phyloP scores from a whole-genome alignment of 23 tunicate species.

The Diplosoma virens region DNA sequence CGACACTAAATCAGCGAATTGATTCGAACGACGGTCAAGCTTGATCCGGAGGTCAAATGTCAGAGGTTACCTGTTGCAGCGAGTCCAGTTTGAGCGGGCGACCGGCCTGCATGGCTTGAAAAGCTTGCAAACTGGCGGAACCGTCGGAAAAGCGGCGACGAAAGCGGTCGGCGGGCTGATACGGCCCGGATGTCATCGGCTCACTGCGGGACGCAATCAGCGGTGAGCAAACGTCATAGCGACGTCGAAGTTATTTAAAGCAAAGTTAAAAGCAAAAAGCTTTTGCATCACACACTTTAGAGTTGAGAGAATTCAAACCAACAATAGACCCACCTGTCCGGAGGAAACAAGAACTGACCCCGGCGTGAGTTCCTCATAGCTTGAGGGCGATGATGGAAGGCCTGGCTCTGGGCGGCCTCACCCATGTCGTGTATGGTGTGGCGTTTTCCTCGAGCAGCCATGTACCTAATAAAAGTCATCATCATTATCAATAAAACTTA shows the following conservation, averaged over 20 bases:
- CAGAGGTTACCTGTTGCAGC: constrained; percentile 52
- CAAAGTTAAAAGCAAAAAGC: too few species aligned
- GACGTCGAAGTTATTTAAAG: too few species aligned
- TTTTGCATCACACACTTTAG: too few species aligned
- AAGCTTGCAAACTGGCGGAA: constrained; percentile 72
- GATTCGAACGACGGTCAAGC: too few species aligned
- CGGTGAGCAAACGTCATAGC: too few species aligned
- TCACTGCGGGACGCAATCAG: background rate
- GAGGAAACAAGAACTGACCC: constrained; percentile 59
- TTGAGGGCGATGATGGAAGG: constrained; percentile 34
- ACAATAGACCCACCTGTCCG: constrained; percentile 51
- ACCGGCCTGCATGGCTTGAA: constrained; percentile 42
- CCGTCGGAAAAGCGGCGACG: constrained; percentile 84
- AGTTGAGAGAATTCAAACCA: background rate
- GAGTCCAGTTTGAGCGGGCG: constrained; percentile 45
- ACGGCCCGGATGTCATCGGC: constrained; percentile 14
- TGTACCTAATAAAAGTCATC: constrained; percentile 34
- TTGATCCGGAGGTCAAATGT: too few species aligned
- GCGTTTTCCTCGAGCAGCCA: constrained; percentile 43
- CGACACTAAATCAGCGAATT: too few species aligned
- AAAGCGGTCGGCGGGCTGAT: constrained; percentile 48
- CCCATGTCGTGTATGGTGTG: constrained; percentile 70
- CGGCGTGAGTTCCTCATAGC: constrained; percentile 31
- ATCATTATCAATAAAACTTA: too few species aligned
- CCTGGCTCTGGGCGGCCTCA: constrained; percentile 14